phyloP scores from a whole-genome alignment of 2,888 invertebrate genomes.

The Cacoxenus indagator region DNA sequence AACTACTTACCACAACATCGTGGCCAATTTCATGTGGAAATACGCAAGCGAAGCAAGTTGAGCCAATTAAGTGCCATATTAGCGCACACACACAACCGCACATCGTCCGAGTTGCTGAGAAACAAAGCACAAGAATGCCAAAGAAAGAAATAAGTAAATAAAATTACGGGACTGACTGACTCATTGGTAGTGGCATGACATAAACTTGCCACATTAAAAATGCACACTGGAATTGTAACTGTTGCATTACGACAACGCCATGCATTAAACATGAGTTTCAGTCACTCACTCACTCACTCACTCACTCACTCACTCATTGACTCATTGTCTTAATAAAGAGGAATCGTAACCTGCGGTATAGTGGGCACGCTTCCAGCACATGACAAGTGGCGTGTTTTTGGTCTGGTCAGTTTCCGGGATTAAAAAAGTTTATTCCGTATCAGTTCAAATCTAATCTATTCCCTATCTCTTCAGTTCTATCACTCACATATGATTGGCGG shows the following conservation, averaged over 20 bases:
- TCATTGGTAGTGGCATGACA: too few relatives aligned
- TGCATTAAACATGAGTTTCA: conserved; percentile 6
- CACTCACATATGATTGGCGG: too few relatives aligned
- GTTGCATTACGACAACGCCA: not conserved
- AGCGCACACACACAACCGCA: not conserved
- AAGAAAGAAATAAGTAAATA: not conserved
- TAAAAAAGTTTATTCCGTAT: too few relatives aligned
- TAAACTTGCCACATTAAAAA: not conserved
- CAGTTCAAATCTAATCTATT: too few relatives aligned
- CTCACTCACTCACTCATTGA: not conserved
- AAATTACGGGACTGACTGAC: not conserved
- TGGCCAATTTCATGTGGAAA: not conserved
- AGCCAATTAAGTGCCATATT: not conserved
- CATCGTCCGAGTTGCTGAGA: not conserved
- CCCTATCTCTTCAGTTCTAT: too few relatives aligned
- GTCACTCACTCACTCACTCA: not conserved
- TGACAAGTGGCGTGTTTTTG: too few relatives aligned
- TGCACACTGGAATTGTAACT: not conserved
- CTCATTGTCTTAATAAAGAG: not conserved
- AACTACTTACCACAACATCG: not conserved
- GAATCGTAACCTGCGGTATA: too few relatives aligned
- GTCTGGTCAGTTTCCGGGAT: too few relatives aligned
- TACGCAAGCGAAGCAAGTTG: not conserved
- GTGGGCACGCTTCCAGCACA: too few relatives aligned
- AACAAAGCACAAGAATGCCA: not conserved